These are phyloP conservation scores for Anodontia alba DNA, from an alignment of 2,888 invertebrate species.

Conservation along the genomic window DNA sequence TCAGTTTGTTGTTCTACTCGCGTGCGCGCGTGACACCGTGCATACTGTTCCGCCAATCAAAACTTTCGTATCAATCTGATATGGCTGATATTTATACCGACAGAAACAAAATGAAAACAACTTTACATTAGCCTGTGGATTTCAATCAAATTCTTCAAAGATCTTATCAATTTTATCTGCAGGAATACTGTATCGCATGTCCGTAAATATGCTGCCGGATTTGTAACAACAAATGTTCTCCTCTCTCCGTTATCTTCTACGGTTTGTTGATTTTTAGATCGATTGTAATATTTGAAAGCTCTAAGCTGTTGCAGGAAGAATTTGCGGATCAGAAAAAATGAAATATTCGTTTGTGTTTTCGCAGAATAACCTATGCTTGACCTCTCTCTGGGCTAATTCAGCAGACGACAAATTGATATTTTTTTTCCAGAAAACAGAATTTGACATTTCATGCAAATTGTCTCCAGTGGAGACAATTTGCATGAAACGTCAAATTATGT, in stretches of 20 bases:
- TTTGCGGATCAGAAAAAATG: too few relatives aligned
- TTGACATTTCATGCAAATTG: too few relatives aligned
- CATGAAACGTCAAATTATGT: too few relatives aligned
- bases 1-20: constrained; percentile 46
- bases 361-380: too few relatives aligned
- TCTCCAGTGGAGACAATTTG: too few relatives aligned
- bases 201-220: constrained; percentile 8
- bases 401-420: too few relatives aligned
- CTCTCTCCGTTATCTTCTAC: neutral
- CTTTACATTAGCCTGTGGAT: constrained; percentile 41
- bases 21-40: constrained; percentile 56
- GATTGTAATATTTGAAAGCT: neutral
- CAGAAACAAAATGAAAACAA: constrained; percentile 50
- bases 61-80: constrained; percentile 47
- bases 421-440: too few relatives aligned
- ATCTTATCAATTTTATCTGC: constrained; percentile 10
- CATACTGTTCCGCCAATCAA: constrained; percentile 60
- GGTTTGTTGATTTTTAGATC: neutral
- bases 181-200: neutral
- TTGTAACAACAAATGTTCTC: constrained; percentile 10
- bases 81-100: constrained; percentile 47
- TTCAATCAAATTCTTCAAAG: constrained; percentile 31
- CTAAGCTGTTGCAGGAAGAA: neutral
- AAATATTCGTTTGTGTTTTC: too few relatives aligned
- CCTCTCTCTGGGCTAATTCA: too few relatives aligned